phyloP scores from a whole-genome alignment of 2,888 invertebrate species.

The Harpalus rubripes region DNA sequence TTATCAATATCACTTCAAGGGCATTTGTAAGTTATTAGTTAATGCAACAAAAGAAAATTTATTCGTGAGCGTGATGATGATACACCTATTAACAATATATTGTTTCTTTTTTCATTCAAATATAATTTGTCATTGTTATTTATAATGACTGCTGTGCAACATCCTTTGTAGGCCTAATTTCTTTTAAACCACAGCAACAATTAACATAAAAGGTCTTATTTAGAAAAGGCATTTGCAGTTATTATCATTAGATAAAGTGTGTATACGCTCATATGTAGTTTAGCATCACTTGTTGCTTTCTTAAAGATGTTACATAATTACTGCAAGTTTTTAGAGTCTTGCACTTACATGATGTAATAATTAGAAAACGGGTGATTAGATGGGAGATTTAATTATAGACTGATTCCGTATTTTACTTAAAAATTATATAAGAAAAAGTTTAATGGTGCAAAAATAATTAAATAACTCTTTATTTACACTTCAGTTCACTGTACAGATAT shows the following conservation, averaged over 20 bases:
- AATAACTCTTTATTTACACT: too few relatives aligned
- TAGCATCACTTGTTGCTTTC: neutral
- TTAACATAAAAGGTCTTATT: neutral
- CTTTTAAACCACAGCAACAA: neutral
- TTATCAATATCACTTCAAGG: too few relatives aligned
- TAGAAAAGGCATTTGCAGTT: neutral
- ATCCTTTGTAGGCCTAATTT: constrained; percentile 3
- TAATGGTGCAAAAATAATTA: neutral
- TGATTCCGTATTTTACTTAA: neutral
- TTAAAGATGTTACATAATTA: neutral
- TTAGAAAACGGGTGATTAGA: neutral
- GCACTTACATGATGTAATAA: neutral
- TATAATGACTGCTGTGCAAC: constrained; percentile 13
- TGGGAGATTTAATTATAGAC: neutral
- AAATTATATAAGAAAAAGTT: neutral
- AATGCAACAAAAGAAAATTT: neutral
- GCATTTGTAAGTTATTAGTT: too few relatives aligned
- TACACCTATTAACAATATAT: neutral
- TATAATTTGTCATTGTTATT: constrained; percentile 21
- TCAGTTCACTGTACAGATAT: too few relatives aligned
- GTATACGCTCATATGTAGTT: too few relatives aligned
- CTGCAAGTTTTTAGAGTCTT: neutral
- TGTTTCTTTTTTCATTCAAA: neutral
- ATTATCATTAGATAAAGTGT: too few relatives aligned
- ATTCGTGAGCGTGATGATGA: neutral